Conservation (phyloP, 2,113 vertebrate genomes). For the Microtus ochrogaster region DNA sequence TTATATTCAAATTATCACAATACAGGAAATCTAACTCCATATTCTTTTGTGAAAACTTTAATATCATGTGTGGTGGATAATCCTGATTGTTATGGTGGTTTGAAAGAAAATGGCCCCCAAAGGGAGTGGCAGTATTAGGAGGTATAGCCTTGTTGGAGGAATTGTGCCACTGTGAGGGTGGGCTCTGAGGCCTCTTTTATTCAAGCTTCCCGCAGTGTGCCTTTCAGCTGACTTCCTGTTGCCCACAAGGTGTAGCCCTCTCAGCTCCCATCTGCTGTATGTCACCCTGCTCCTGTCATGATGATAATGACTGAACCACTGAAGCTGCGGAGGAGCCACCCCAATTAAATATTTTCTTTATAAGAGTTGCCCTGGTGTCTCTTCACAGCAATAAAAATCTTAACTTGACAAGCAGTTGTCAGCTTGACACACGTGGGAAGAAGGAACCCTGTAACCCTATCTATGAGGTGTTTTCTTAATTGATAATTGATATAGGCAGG, state of each 20-base stretch:
- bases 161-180: background rate
- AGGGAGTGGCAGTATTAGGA: background rate
- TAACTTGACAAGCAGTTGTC: background rate
- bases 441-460: background rate
- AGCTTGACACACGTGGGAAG: background rate
- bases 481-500: background rate
- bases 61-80: background rate
- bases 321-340: background rate
- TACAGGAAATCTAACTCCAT: background rate
- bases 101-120: background rate
- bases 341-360: background rate
- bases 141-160: background rate
- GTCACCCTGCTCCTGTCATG: background rate
- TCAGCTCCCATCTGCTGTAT: background rate
- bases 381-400: background rate
- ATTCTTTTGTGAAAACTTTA: too few relatives aligned
- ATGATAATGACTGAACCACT: background rate
- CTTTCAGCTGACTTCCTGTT: background rate
- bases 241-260: background rate
- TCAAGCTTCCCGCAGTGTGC: background rate
- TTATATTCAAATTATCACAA: background rate
- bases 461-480: background rate
- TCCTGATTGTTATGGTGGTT: background rate
- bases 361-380: background rate
- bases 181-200: background rate